Percentiles rank a stretch among this genome's conserved stretches.
Conservation (phyloP, 2,797 vertebrate species). For the Neopelma chrysocephalum region DNA sequence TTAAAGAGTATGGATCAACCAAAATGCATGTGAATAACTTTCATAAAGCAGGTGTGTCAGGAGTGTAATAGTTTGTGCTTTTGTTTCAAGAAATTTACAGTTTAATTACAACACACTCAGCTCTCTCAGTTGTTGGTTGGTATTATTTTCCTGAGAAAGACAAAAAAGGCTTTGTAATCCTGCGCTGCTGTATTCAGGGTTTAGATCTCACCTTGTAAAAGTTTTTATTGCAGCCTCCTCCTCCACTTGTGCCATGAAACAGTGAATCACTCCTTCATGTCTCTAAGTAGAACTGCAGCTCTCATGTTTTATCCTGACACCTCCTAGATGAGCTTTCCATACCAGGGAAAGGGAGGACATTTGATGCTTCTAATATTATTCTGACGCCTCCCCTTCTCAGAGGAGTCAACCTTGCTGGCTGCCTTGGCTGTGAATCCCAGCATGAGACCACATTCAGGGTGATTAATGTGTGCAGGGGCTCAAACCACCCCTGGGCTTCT, state of each 20-base stretch:
- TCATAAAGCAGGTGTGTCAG: constrained; percentile 60
- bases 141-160: constrained; percentile 12
- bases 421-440: constrained; percentile 71
- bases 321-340: constrained; percentile 86
- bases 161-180: constrained; percentile 66
- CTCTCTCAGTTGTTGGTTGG: background rate
- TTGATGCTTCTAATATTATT: constrained; percentile 84
- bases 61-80: constrained; percentile 48
- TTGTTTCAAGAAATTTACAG: constrained; percentile 71
- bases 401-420: constrained; percentile 70
- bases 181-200: constrained; percentile 43
- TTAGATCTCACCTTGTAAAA: constrained; percentile 80
- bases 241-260: constrained; percentile 73
- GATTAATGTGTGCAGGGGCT: constrained; percentile 86
- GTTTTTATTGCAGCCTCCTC: constrained; percentile 74
- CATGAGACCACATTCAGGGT: constrained; percentile 72
- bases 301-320: constrained; percentile 88
- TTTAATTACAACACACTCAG: constrained; percentile 68
- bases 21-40: constrained; percentile 32
- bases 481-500: constrained; percentile 75
- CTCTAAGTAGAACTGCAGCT: constrained; percentile 81
- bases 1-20: constrained; percentile 9
- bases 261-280: constrained; percentile 79
- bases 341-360: constrained; percentile 77
- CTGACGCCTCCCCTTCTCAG: constrained; percentile 76